A percentile compares a stretch with the other conserved stretches of the same genome.
Conservation (phyloP, 2,113 vertebrate genomes). For the Rhinichthys klamathensis region DNA sequence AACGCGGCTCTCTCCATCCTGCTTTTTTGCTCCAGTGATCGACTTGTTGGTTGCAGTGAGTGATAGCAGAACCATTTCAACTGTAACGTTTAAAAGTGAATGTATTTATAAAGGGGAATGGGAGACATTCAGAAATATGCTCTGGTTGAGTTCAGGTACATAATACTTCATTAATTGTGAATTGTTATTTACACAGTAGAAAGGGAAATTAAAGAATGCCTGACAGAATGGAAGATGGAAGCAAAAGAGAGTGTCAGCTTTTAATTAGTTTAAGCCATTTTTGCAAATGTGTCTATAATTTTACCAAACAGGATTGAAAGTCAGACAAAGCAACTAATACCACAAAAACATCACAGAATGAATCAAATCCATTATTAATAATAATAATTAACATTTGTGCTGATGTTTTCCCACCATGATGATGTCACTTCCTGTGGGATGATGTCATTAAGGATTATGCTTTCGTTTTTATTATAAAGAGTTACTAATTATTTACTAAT, state of each 20-base stretch:
- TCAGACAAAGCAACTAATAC: background rate
- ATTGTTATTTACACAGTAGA: background rate
- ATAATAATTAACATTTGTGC: background rate
- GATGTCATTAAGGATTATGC: too few relatives aligned
- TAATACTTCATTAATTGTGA: background rate
- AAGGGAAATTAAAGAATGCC: background rate
- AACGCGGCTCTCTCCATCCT: background rate
- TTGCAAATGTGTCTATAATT: background rate
- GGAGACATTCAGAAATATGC: background rate
- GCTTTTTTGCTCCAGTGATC: background rate
- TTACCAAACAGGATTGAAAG: background rate
- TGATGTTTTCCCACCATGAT: too few relatives aligned
- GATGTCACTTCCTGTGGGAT: too few relatives aligned
- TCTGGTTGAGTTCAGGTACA: background rate
- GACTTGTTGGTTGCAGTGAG: conserved; percentile 6
- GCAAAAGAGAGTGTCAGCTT: background rate
- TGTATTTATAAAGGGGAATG: background rate
- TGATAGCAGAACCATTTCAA: background rate
- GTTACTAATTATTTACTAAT: too few relatives aligned
- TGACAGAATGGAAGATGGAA: background rate
- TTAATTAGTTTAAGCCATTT: background rate
- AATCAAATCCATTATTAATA: background rate
- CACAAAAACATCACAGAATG: background rate
- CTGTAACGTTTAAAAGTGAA: background rate
- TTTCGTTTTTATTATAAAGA: too few relatives aligned